Evolutionary conservation across 2,888 invertebrate genomes (phyloP).

Genomic region (Leptinotarsa rubiginosa): DNA sequence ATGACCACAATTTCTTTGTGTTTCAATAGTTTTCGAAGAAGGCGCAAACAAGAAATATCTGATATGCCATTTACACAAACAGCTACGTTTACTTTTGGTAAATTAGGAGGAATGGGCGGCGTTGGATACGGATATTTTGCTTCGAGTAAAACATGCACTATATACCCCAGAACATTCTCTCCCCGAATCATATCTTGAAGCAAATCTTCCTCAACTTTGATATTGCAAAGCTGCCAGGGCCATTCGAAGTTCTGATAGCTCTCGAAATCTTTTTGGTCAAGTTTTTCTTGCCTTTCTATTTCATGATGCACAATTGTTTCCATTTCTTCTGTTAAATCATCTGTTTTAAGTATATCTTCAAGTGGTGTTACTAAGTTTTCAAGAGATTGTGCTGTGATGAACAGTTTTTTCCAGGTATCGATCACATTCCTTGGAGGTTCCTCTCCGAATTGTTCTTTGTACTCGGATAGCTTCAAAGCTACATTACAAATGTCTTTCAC

Average conservation of each 20-base stretch:
- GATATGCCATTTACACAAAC: conserved; percentile 60
- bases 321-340: conserved; percentile 65
- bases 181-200: conserved; percentile 52
- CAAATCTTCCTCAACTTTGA: conserved; percentile 54
- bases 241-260: conserved; percentile 70
- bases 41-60: conserved; percentile 54
- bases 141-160: conserved; percentile 59
- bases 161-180: conserved; percentile 60
- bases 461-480: conserved; percentile 69
- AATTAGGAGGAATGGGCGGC: conserved; percentile 51
- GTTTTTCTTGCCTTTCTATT: conserved; percentile 68
- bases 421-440: conserved; percentile 67
- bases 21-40: conserved; percentile 57
- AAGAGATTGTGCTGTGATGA: conserved; percentile 70
- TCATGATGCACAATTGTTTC: conserved; percentile 68
- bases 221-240: conserved; percentile 69
- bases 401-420: conserved; percentile 71
- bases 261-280: conserved; percentile 70
- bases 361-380: conserved; percentile 67
- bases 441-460: conserved; percentile 61
- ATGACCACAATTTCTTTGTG: conserved; percentile 57
- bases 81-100: conserved; percentile 56
- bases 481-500: conserved; percentile 71
- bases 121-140: conserved; percentile 60
- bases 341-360: conserved; percentile 60